Evolutionary conservation across 2,888 invertebrate species (phyloP).

Genomic region (Oxycera nigricornis): DNA sequence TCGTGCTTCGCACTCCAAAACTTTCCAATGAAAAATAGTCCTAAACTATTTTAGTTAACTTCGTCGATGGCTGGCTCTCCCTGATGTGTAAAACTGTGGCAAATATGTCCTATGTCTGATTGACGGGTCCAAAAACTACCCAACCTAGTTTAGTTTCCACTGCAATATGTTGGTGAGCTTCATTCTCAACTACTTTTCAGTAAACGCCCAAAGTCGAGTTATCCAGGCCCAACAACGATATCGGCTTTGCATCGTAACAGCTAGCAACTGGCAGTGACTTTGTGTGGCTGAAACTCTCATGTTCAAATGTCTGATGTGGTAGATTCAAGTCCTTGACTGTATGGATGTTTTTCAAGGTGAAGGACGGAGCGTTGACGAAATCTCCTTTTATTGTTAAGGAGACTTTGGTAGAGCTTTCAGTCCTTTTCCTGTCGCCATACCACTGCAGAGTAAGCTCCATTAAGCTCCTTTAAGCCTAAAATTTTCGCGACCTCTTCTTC

Average conservation of each 20-base stretch:
- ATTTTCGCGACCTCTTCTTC: slow-evolving; percentile 37
- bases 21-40: not conserved
- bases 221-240: not conserved
- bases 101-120: not conserved
- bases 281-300: not conserved
- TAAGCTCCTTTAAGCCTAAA: too few species aligned
- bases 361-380: not conserved
- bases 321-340: not conserved
- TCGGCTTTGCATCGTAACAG: too few species aligned
- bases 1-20: not conserved
- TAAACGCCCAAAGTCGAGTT: slow-evolving; percentile 1
- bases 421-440: too few species aligned
- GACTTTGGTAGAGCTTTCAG: too few species aligned
- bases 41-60: not conserved
- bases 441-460: too few species aligned
- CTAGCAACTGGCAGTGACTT: not conserved
- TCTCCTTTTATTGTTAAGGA: not conserved
- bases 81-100: too few species aligned
- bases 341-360: not conserved
- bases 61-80: not conserved
- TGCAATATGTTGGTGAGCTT: not conserved
- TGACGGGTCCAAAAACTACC: not conserved
- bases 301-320: not conserved
- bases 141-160: not conserved
- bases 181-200: not conserved